phyloP scores from a whole-genome alignment of 2,888 invertebrate genomes.

The Corythucha ciliata region DNA sequence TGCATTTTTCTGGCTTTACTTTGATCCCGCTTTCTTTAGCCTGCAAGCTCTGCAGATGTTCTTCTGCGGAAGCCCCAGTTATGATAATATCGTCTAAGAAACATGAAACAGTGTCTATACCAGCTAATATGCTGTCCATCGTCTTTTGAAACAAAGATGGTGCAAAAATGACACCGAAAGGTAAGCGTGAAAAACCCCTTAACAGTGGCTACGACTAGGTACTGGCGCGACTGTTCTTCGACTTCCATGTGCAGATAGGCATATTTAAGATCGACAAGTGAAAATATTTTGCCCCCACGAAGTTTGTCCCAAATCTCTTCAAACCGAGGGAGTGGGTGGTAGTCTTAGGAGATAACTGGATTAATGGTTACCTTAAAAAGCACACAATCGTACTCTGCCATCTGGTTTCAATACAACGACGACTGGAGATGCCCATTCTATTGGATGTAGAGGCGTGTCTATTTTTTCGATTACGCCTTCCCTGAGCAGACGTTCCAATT shows the following conservation, averaged over 20 bases:
- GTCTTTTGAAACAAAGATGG: not conserved
- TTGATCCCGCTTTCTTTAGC: not conserved
- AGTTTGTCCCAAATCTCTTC: not conserved
- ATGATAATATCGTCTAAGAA: conserved; percentile 1
- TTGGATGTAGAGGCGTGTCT: too few relatives aligned
- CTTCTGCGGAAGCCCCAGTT: too few relatives aligned
- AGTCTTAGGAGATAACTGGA: too few relatives aligned
- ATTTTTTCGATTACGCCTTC: too few relatives aligned
- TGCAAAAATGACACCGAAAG: not conserved
- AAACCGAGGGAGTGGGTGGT: too few relatives aligned
- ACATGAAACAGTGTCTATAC: not conserved
- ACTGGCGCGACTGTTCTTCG: not conserved
- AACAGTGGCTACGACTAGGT: not conserved
- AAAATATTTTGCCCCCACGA: not conserved
- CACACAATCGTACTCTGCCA: too few relatives aligned
- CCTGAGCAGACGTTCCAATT: too few relatives aligned
- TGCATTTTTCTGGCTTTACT: conserved; percentile 3
- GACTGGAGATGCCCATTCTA: too few relatives aligned
- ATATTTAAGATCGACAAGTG: not conserved
- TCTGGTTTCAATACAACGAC: too few relatives aligned
- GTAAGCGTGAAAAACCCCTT: conserved; percentile 4
- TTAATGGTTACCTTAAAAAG: too few relatives aligned
- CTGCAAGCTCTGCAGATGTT: too few relatives aligned
- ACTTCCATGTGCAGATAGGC: not conserved
- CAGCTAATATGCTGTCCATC: not conserved